These are phyloP conservation scores for Agrotis segetum DNA, from an alignment of 2,888 invertebrate genomes.

Conservation along the genomic window DNA sequence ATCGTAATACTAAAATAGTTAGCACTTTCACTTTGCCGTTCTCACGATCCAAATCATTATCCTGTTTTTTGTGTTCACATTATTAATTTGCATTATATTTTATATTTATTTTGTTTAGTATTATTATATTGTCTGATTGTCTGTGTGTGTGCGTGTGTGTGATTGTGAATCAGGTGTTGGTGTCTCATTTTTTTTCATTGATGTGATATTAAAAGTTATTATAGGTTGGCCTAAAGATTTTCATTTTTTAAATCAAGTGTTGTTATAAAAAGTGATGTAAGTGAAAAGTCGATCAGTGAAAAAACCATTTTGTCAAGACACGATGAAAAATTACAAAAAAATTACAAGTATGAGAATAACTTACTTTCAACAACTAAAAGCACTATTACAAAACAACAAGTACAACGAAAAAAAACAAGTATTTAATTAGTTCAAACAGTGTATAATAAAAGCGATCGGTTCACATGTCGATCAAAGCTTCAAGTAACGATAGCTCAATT, in stretches of 20 bases:
- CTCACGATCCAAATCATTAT: constrained; percentile 68
- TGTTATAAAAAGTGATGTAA: background rate
- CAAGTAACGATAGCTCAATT: constrained; percentile 71
- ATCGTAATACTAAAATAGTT: constrained; percentile 59
- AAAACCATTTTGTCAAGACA: background rate
- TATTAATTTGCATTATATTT: constrained; percentile 68
- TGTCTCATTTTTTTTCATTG: constrained; percentile 36
- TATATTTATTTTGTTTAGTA: constrained; percentile 53
- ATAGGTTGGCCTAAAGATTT: constrained; percentile 6
- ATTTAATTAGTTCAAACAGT: constrained; percentile 71
- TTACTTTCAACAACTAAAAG: constrained; percentile 6
- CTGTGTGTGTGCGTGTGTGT: constrained; percentile 11
- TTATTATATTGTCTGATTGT: constrained; percentile 47
- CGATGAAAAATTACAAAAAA: background rate
- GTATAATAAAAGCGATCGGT: constrained; percentile 61
- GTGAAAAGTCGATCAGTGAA: background rate
- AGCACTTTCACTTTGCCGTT: constrained; percentile 70
- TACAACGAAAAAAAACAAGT: constrained; percentile 56
- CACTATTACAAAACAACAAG: constrained; percentile 13
- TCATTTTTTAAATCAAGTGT: background rate
- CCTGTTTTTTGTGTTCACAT: constrained; percentile 66
- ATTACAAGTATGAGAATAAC: background rate
- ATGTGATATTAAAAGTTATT: constrained; percentile 27
- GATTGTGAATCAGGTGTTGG: constrained; percentile 20
- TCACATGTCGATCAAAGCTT: constrained; percentile 73